Evolutionary conservation across 1,140 invertebrate species (phyloP).

Genomic region (Pomacea maculata): DNA sequence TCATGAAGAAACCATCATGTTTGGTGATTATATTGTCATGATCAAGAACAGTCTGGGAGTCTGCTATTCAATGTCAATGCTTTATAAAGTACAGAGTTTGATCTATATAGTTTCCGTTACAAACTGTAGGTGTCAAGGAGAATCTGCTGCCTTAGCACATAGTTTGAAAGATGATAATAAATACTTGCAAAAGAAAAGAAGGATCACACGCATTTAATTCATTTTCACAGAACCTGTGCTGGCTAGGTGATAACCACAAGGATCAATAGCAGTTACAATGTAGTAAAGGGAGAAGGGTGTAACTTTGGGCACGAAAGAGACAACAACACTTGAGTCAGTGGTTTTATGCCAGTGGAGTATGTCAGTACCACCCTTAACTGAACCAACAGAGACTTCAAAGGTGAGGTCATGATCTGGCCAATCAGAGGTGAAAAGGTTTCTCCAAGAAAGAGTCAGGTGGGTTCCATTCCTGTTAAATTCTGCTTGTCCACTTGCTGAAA

Average conservation of each 20-base stretch:
- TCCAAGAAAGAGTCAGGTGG: constrained; percentile 27
- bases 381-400: constrained; percentile 35
- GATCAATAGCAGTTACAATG: constrained; percentile 3
- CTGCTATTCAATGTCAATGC: neutral
- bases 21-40: too few species aligned
- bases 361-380: constrained; percentile 26
- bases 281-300: neutral
- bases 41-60: neutral
- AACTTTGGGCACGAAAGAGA: constrained; percentile 17
- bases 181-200: neutral
- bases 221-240: neutral
- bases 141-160: too few species aligned
- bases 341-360: constrained; percentile 37
- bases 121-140: neutral
- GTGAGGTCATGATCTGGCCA: constrained; percentile 8
- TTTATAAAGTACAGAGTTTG: neutral
- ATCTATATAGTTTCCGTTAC: neutral
- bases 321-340: constrained; percentile 7
- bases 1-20: too few species aligned
- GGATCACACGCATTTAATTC: too few species aligned
- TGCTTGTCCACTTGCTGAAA: neutral
- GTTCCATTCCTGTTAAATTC: neutral
- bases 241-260: neutral
- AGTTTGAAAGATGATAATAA: neutral
- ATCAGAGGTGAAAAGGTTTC: constrained; percentile 24